Conservation (phyloP, 2,113 vertebrate genomes). For the Myrmophylax atrothorax region DNA sequence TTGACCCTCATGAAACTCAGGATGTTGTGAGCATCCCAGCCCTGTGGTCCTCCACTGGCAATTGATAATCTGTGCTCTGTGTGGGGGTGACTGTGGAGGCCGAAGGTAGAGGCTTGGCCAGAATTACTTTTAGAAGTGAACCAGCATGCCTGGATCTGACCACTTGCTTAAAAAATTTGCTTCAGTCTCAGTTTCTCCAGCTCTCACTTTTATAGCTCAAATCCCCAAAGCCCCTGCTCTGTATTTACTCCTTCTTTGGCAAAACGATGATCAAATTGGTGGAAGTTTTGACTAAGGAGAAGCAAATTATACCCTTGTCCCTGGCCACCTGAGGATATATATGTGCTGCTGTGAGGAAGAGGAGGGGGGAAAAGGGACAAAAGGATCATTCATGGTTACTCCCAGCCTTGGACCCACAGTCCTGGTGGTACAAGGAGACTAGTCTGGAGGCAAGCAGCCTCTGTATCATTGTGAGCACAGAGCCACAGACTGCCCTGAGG, state of each 20-base stretch:
- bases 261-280: slow-evolving; percentile 54
- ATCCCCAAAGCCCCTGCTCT: slow-evolving; percentile 8
- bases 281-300: slow-evolving; percentile 48
- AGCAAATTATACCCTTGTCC: slow-evolving; percentile 34
- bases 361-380: not conserved
- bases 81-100: not conserved
- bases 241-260: slow-evolving; percentile 51
- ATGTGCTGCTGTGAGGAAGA: not conserved
- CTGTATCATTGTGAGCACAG: not conserved
- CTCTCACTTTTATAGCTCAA: slow-evolving; percentile 31
- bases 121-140: not conserved
- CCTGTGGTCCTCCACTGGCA: not conserved
- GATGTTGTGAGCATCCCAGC: not conserved
- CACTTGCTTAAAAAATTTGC: not conserved
- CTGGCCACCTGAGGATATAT: slow-evolving; percentile 21
- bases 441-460: not conserved
- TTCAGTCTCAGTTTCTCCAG: not conserved
- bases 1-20: not conserved
- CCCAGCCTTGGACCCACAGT: not conserved
- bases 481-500: not conserved
- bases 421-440: not conserved
- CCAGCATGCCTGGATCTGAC: not conserved
- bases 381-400: slow-evolving; percentile 34
- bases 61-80: not conserved
- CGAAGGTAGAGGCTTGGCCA: not conserved